Evolutionary conservation across 2,888 invertebrate species (phyloP), one percentile per base, ranked within the genome.

Genomic region (Gisinianus flammeolus): DNA sequence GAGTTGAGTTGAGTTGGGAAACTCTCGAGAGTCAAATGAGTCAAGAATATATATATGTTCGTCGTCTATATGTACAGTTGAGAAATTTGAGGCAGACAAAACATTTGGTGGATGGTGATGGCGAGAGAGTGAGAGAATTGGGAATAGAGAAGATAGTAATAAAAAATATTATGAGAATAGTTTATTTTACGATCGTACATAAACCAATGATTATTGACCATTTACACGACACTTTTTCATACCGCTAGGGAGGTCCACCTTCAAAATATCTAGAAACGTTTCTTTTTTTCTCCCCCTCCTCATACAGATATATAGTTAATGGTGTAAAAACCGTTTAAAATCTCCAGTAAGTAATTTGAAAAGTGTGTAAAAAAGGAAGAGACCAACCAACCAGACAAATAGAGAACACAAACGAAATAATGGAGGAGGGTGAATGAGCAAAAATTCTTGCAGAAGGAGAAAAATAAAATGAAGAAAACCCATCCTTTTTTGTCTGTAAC

Each of bases 51-150:
- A 26, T 64, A 6, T 19, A 19, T 16, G 54, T 28, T 4, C 19
- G 19, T 66, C 19, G 19, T 16, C 19, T 30, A 30, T 22, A 35
- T n/a, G n/a, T 31, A 24, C n/a, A 28, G 12, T 22, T 22, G 64
- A 16, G 10, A 28, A 24, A 2, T 22, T 58, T 24, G 6, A 64
- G 26, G 35, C 4, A 54, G 54, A 54, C 35, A n/a, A 70, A 74
- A 64, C 35, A 74, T 74, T 74, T 35, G 30, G 64, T 35, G 73
- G 44, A 62, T 35, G n/a, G n/a, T n/a, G n/a, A n/a, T n/a, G n/a
- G n/a, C n/a, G n/a, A n/a, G n/a, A n/a, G n/a, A n/a, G n/a, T n/a
- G n/a, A 44, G 6, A 2, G 44, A 44, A 2, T 44, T 12, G 5
- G 6, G 44, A 44, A 12, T 44, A 74, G 78, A 73, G 73, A 74